Evolutionary conservation across 2,113 vertebrate genomes (phyloP).

Genomic region (Malaclemys terrapin): DNA sequence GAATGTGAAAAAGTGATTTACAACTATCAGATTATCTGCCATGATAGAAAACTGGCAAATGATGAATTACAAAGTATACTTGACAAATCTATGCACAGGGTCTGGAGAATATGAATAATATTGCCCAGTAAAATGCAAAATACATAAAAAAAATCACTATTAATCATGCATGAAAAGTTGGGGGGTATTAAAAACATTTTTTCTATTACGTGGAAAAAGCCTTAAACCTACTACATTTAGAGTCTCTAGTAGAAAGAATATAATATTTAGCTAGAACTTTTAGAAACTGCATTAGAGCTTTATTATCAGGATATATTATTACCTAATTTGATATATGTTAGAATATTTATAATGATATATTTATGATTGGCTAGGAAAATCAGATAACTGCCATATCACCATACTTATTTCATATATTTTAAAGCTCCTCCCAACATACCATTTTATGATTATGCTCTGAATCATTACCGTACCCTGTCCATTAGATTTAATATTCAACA

Average conservation of each 20-base stretch:
- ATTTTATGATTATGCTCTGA: background rate
- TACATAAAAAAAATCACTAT: background rate
- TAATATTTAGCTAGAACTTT: conserved; percentile 9
- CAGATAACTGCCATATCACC: background rate
- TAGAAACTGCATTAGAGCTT: background rate
- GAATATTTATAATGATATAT: background rate
- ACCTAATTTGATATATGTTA: background rate
- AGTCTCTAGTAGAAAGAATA: conserved; percentile 27
- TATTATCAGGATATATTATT: background rate
- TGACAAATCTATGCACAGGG: background rate
- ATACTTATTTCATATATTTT: background rate
- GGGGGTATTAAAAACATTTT: conserved; percentile 31
- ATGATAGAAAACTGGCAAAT: conserved; percentile 26
- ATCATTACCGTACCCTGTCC: background rate
- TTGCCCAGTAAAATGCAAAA: background rate
- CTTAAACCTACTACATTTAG: background rate
- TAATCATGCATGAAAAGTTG: background rate
- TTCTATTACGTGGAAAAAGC: conserved; percentile 29
- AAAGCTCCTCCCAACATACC: background rate
- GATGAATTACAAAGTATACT: background rate
- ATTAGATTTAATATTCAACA: background rate
- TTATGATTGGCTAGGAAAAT: background rate
- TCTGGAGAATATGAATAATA: background rate
- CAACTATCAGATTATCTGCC: background rate
- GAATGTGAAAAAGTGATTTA: background rate